Evolutionary conservation across 2,888 invertebrate species (phyloP), one percentile per base, ranked within the genome.

Genomic region (Dicycla oo): DNA sequence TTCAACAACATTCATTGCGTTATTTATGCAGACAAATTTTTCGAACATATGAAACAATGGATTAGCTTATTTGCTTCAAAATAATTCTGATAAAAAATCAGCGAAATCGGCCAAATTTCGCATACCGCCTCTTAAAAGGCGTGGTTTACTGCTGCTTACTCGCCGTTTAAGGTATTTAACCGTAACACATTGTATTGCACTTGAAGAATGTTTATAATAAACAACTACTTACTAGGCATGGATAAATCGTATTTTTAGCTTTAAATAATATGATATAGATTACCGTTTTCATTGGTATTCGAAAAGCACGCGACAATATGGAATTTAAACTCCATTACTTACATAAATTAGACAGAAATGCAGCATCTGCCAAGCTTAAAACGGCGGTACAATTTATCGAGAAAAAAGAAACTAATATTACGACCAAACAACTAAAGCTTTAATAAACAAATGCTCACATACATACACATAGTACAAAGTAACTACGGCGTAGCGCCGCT

Each of bases 401-500:
- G n/a, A 30, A 43, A 15, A 6, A 11, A 34, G 26, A 53, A 7
- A n/a, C 3, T 8, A 30, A 18, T 6, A 43, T 30, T 10, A 47
- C 1, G 11, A 20, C 5, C 6, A 15, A 47, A 30, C 20, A 23
- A n/a, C 10, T n/a, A 40, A 18, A 51, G 68, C 68, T 15, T 49
- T 0, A 0, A 20, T 18, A 40, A 6, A 49, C 11, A 26, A 40
- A 15, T 54, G 11, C 7, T 26, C 13, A 38, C 5, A 49, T 43
- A 38, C 3, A 26, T 58, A 71, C 43, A 20, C 10, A 20, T 47
- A 66, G 60, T 6, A 26, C 3, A 20, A 18, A 15, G 13, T 18
- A 20, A 8, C 43, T 53, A 67, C 51, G 15, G 1, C 63, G 77
- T 78, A 81, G 77, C 43, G 0, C n/a, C 38, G 40, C 70, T 58